Percentiles rank a stretch among this genome's conserved stretches.
phyloP scores from a whole-genome alignment of 1,140 invertebrate genomes.

The Coelopa frigida region DNA sequence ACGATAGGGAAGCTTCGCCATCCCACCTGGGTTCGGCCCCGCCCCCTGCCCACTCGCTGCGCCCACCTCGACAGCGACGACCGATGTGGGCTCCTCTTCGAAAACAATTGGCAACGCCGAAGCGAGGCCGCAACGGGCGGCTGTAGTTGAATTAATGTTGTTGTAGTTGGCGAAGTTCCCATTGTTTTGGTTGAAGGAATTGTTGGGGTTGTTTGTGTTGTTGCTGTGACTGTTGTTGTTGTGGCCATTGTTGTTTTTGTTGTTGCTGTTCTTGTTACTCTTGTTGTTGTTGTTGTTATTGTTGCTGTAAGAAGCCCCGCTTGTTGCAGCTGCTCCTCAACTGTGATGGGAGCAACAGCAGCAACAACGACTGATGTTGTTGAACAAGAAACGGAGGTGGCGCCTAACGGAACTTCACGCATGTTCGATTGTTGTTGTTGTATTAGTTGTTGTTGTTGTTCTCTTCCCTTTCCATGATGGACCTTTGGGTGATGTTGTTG shows the following conservation, averaged over 20 bases:
- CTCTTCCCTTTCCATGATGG: neutral
- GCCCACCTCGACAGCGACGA: slow-evolving; percentile 10
- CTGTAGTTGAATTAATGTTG: too few relatives aligned
- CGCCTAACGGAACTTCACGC: slow-evolving; percentile 16
- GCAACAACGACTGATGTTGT: slow-evolving; percentile 4
- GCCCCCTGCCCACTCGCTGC: slow-evolving; percentile 14
- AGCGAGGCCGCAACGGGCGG: slow-evolving; percentile 1
- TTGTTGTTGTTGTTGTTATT: neutral
- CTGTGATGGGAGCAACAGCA: slow-evolving; percentile 5
- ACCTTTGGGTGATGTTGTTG: slow-evolving; percentile 1
- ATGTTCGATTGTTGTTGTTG: neutral
- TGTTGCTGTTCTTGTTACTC: neutral
- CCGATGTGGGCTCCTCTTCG: slow-evolving; percentile 15
- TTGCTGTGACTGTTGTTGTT: neutral
- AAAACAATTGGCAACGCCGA: slow-evolving; percentile 16
- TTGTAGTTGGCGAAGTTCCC: neutral
- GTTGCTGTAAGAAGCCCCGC: slow-evolving; percentile 8
- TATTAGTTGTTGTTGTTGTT: slow-evolving; percentile 7
- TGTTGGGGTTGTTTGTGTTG: slow-evolving; percentile 4
- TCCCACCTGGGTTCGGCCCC: slow-evolving; percentile 12
- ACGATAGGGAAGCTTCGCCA: slow-evolving; percentile 17
- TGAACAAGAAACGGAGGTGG: slow-evolving; percentile 3
- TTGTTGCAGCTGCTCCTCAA: slow-evolving; percentile 13
- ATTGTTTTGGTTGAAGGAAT: neutral
- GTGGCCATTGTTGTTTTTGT: neutral